Conservation (phyloP, 1,140 invertebrate genomes). For the Pristionchus pacificus region DNA sequence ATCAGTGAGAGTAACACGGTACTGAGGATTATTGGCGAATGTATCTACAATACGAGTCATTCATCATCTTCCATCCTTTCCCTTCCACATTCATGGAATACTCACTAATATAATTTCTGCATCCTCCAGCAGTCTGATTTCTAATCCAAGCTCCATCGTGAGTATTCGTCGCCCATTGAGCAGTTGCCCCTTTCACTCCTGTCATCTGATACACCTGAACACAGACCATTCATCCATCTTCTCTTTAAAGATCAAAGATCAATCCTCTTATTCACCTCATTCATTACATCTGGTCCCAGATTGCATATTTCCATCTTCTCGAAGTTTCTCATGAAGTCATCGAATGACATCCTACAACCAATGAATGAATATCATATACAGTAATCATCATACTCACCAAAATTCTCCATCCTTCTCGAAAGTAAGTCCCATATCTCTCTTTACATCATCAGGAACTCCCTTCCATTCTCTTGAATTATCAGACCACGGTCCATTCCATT, state of each 20-base stretch:
- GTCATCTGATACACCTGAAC: slow-evolving; percentile 48
- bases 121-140: slow-evolving; percentile 89
- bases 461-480: slow-evolving; percentile 86
- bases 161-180: slow-evolving; percentile 82
- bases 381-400: slow-evolving; percentile 66
- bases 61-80: not conserved
- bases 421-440: slow-evolving; percentile 77
- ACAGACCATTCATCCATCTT: slow-evolving; percentile 54
- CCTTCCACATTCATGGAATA: not conserved
- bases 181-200: slow-evolving; percentile 49
- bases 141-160: slow-evolving; percentile 88
- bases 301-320: slow-evolving; percentile 85
- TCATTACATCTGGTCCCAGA: slow-evolving; percentile 85
- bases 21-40: slow-evolving; percentile 79
- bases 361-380: not conserved
- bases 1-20: slow-evolving; percentile 80
- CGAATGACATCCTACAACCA: slow-evolving; percentile 60
- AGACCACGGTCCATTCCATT: slow-evolving; percentile 96
- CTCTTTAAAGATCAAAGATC: slow-evolving; percentile 65
- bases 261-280: slow-evolving; percentile 63
- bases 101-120: slow-evolving; percentile 80
- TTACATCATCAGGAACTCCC: slow-evolving; percentile 84
- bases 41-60: slow-evolving; percentile 26
- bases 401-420: slow-evolving; percentile 97
- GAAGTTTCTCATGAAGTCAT: slow-evolving; percentile 61